These are phyloP conservation scores for Dendropsophus ebraccatus DNA, from an alignment of 2,113 vertebrate species.

Conservation along the genomic window DNA sequence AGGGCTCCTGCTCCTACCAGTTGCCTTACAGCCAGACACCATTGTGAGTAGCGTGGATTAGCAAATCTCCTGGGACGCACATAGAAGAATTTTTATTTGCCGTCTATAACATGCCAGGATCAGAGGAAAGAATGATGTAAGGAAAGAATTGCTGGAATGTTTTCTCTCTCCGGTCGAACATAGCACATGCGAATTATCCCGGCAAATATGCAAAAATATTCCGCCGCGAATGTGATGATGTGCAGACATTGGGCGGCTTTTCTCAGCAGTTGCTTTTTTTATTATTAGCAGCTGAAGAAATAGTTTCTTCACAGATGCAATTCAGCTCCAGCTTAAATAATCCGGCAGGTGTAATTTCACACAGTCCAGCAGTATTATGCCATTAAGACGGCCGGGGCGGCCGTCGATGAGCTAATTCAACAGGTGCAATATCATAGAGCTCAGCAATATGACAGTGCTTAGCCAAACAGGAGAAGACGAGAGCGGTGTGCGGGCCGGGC, in stretches of 20 bases:
- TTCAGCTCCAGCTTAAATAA: slow-evolving; percentile 11
- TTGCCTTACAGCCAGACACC: background rate
- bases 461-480: slow-evolving; percentile 10
- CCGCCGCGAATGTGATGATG: background rate
- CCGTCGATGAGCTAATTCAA: background rate
- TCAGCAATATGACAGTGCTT: background rate
- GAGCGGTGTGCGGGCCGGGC: background rate
- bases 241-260: background rate
- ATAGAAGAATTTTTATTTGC: background rate
- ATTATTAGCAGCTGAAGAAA: slow-evolving; percentile 21
- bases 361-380: slow-evolving; percentile 14
- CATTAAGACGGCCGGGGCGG: background rate
- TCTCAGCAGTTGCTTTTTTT: background rate
- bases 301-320: background rate
- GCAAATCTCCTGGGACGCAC: background rate
- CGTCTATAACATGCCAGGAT: background rate
- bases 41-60: too few relatives aligned
- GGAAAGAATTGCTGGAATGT: too few relatives aligned
- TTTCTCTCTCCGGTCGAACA: too few relatives aligned
- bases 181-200: background rate
- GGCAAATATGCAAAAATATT: background rate
- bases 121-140: background rate
- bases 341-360: slow-evolving; percentile 21
- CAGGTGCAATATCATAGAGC: slow-evolving; percentile 2
- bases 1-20: background rate